Evolutionary conservation across 2,888 invertebrate genomes (phyloP).

Genomic region (Dryobota labecula): DNA sequence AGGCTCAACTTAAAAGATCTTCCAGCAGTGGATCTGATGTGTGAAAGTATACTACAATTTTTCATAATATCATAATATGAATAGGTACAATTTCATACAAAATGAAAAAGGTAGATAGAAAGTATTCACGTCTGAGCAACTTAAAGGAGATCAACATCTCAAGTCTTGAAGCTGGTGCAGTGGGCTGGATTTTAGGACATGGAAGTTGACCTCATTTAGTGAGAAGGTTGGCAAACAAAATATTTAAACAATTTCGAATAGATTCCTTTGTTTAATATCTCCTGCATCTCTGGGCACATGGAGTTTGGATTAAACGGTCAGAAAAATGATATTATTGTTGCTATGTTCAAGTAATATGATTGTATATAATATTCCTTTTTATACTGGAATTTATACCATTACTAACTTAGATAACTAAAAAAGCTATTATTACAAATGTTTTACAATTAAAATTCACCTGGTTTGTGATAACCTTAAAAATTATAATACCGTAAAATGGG

Average conservation of each 20-base stretch:
- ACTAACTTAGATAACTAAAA: not conserved
- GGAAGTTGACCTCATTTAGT: not conserved
- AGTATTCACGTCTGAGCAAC: not conserved
- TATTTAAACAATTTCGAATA: not conserved
- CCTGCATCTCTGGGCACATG: not conserved
- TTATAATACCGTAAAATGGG: too few species aligned
- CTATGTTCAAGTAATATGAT: not conserved
- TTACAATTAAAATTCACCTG: constrained; percentile 19
- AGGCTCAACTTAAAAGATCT: not conserved
- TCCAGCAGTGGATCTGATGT: not conserved
- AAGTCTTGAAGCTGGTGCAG: not conserved
- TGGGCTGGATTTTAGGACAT: not conserved
- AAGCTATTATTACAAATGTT: constrained; percentile 10
- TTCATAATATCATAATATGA: too few species aligned
- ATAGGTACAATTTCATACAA: not conserved
- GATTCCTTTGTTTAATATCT: not conserved
- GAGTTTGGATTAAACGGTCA: not conserved
- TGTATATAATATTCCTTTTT: not conserved
- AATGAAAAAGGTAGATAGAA: not conserved
- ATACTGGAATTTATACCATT: not conserved
- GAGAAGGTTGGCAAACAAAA: not conserved
- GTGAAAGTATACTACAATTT: not conserved
- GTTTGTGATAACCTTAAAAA: constrained; percentile 7
- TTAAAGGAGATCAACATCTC: not conserved
- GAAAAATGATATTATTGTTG: not conserved